Evolutionary conservation across 1,140 invertebrate species (phyloP), one percentile per base, ranked within the genome.

Genomic region (Apis cerana): DNA sequence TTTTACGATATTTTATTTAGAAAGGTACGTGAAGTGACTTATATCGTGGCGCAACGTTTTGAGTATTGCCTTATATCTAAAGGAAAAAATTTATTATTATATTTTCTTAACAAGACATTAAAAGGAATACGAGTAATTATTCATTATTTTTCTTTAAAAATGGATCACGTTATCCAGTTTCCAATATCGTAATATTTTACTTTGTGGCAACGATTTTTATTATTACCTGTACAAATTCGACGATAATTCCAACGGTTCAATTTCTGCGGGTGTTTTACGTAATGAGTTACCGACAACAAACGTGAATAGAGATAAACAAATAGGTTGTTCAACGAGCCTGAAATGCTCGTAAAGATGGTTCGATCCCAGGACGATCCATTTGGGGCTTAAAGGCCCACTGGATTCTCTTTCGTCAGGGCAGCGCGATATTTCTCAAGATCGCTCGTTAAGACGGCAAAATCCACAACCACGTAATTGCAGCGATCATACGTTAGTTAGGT

Each of bases 371-470:
- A 76, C 70, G 77, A 86, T 62, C 23, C 76, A 9, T 75, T 61
- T 77, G 86, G 10, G 12, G 72, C 72, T 58, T 85, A 75, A 52
- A 74, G 70, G 33, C 11, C 72, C 77, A 70, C 64, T 33, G n/a
- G 48, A 61, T 58, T 21, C 33, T 54, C 65, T 75, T 77, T 80
- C 82, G 69, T 75, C 83, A 69, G 82, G 62, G 52, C 65, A 76
- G 50, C 59, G 12, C 54, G 43, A 54, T 61, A 54, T 85, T 88
- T 85, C 87, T 74, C 86, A 83, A 85, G 86, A 81, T 80, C 83
- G 85, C 87, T 90, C 89, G 89, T 90, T 90, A 90, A 82, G 77
- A 82, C 82, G 69, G 89, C 86, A 85, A 90, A 90, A 90, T 85
- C 81, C 88, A 83, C 89, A 82, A 71, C 70, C 82, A 62, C 69